Percentiles rank a stretch among this genome's conserved stretches.
Conservation (phyloP, 2,797 vertebrate species). For the Cryptoblepharus egeriae region DNA sequence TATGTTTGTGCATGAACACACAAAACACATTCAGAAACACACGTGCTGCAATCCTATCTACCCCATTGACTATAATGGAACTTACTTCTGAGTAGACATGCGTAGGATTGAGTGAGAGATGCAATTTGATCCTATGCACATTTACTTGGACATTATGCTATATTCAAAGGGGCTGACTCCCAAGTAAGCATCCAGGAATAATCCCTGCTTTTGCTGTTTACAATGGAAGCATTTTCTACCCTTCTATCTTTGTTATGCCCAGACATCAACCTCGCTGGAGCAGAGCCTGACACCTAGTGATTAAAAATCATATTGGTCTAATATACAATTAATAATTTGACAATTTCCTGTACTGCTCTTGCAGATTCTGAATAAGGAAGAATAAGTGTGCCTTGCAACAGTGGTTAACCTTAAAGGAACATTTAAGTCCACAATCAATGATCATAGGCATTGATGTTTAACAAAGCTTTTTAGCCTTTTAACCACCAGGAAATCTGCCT, state of each 20-base stretch:
- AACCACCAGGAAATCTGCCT: conserved; percentile 49
- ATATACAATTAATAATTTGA: conserved; percentile 64
- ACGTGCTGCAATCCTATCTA: too few relatives aligned
- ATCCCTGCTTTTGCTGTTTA: not conserved
- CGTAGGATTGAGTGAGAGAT: too few relatives aligned
- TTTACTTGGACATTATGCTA: not conserved
- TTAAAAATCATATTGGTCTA: conserved; percentile 11
- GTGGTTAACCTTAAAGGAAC: conserved; percentile 62
- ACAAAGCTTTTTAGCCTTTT: conserved; percentile 72
- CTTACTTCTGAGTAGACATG: too few relatives aligned
- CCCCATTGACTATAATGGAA: too few relatives aligned
- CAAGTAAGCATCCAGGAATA: not conserved
- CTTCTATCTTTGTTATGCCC: not conserved
- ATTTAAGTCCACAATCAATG: conserved; percentile 71
- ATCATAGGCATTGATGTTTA: conserved; percentile 48
- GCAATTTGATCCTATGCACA: not conserved
- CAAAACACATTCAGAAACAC: too few relatives aligned
- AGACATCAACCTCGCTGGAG: not conserved
- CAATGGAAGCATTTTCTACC: not conserved
- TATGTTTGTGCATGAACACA: too few relatives aligned
- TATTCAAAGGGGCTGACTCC: not conserved
- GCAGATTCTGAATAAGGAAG: conserved; percentile 46
- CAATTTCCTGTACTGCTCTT: conserved; percentile 52
- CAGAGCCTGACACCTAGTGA: not conserved
- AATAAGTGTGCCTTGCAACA: conserved; percentile 47